Percentiles rank a stretch among this genome's conserved stretches.
Conservation (phyloP, 92 coral and sea anemone genomes). For the Epizoanthus ramosus region DNA sequence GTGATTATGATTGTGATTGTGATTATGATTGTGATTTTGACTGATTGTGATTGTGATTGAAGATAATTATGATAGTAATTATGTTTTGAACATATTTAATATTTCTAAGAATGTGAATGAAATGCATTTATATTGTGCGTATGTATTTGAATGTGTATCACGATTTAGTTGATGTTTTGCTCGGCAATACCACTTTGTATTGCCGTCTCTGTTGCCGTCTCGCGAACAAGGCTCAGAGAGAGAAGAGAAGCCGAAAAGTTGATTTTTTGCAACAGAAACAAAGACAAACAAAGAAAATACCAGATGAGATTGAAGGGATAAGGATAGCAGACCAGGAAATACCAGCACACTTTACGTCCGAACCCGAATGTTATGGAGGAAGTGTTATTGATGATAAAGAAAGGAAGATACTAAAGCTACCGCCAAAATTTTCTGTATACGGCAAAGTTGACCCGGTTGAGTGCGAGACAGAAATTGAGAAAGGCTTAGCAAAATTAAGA, state of each 20-base stretch:
- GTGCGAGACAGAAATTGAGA: slow-evolving; percentile 22
- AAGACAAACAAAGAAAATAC: not conserved
- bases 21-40: too few relatives aligned
- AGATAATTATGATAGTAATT: too few relatives aligned
- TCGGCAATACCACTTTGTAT: too few relatives aligned
- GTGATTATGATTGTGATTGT: too few relatives aligned
- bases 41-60: too few relatives aligned
- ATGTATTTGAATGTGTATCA: too few relatives aligned
- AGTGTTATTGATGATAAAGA: slow-evolving; percentile 10
- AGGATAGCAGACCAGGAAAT: not conserved
- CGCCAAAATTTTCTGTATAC: slow-evolving; percentile 29
- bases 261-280: not conserved
- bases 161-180: too few relatives aligned
- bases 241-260: not conserved
- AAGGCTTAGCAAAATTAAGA: slow-evolving; percentile 19
- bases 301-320: slow-evolving; percentile 7
- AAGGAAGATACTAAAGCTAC: slow-evolving; percentile 12
- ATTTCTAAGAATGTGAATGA: too few relatives aligned
- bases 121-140: too few relatives aligned
- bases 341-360: not conserved
- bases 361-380: slow-evolving; percentile 7
- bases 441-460: not conserved
- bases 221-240: too few relatives aligned
- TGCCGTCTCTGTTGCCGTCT: too few relatives aligned
- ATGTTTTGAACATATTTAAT: too few relatives aligned